phyloP scores from a whole-genome alignment of 2,888 invertebrate genomes.

The Cepaea hortensis region DNA sequence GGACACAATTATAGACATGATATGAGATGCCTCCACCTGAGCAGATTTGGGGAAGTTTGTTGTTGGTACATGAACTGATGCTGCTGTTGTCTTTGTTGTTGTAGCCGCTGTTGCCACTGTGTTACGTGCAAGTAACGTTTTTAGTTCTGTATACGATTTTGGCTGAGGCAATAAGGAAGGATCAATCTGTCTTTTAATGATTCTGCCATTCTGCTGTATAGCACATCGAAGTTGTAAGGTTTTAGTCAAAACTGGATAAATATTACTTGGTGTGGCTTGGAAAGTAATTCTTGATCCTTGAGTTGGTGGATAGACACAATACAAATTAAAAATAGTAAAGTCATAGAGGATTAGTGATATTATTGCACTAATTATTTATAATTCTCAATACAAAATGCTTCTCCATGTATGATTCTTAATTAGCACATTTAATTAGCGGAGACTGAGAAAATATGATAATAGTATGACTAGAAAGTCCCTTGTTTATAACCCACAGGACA shows the following conservation, averaged over 20 bases:
- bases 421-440: too few relatives aligned
- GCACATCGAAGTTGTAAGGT: constrained; percentile 25
- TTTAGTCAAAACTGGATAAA: constrained; percentile 33
- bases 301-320: neutral
- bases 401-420: too few relatives aligned
- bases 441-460: too few relatives aligned
- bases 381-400: too few relatives aligned
- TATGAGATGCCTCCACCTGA: constrained; percentile 7
- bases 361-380: neutral
- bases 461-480: too few relatives aligned
- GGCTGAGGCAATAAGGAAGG: neutral
- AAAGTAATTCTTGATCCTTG: constrained; percentile 11
- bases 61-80: neutral
- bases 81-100: too few relatives aligned
- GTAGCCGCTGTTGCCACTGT: neutral
- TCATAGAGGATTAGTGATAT: neutral
- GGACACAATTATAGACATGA: constrained; percentile 26
- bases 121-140: too few relatives aligned
- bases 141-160: too few relatives aligned
- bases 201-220: neutral
- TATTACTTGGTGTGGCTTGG: neutral
- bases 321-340: neutral
- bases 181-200: too few relatives aligned
- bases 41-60: neutral
- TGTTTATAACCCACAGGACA: too few relatives aligned